Percentiles rank a stretch among this genome's conserved stretches.
Conservation (phyloP, 1,140 invertebrate genomes). For the Pseudoatta argentina region DNA sequence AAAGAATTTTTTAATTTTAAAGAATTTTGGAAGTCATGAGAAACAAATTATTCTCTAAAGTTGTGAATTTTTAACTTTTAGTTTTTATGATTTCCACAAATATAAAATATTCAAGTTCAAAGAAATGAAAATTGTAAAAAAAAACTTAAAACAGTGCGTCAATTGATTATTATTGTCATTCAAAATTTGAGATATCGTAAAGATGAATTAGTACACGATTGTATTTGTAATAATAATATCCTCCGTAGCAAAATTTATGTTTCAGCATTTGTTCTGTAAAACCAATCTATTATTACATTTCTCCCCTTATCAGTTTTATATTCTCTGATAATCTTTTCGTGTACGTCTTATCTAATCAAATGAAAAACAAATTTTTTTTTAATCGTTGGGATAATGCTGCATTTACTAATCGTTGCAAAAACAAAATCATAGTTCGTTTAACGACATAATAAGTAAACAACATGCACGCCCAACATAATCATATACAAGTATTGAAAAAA, state of each 20-base stretch:
- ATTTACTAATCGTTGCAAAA: background rate
- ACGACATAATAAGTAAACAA: background rate
- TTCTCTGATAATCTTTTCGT: background rate
- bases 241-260: background rate
- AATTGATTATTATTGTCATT: background rate
- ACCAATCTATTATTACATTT: background rate
- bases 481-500: background rate
- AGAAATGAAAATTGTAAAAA: background rate
- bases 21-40: background rate
- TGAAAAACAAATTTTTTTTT: background rate
- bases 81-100: background rate
- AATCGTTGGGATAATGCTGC: background rate
- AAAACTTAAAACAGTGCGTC: background rate
- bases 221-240: background rate
- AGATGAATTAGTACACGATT: background rate
- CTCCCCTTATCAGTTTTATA: background rate
- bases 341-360: slow-evolving; percentile 9
- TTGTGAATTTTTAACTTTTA: background rate
- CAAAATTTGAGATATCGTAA: background rate
- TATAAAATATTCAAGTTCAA: background rate
- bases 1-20: background rate
- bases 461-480: background rate
- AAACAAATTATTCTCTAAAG: background rate
- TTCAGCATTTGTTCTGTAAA: background rate
- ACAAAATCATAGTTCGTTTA: background rate